A percentile compares a stretch with the other conserved stretches of the same genome.
These are phyloP conservation scores for Panthera uncia DNA, from an alignment of 2,113 vertebrate genomes.

Conservation along the genomic window DNA sequence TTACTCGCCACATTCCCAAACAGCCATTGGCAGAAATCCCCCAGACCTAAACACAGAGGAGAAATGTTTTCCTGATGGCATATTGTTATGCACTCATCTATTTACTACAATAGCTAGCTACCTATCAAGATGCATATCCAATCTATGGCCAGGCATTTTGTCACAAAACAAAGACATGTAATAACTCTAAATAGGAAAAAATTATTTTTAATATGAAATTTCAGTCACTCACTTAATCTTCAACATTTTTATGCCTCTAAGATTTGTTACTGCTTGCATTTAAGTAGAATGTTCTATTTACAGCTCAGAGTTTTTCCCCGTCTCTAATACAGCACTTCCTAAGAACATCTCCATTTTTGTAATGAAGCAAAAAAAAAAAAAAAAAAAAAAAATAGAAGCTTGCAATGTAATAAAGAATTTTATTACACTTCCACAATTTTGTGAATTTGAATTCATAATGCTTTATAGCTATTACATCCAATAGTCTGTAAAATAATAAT, in stretches of 20 bases:
- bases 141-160: neutral
- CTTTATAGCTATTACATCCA: neutral
- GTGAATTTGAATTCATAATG: neutral
- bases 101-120: neutral
- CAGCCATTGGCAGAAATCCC: neutral
- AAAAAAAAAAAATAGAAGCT: neutral
- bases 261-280: neutral
- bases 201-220: neutral
- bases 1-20: neutral
- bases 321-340: neutral
- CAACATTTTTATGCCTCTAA: neutral
- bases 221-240: neutral
- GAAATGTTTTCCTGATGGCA: neutral
- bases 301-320: neutral
- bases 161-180: neutral
- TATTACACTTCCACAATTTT: neutral
- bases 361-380: neutral
- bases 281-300: neutral
- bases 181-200: neutral
- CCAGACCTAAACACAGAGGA: rapidly evolving
- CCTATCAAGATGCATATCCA: neutral
- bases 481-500: neutral
- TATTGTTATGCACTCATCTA: neutral
- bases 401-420: neutral
- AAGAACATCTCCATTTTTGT: neutral